These are phyloP conservation scores for Bovichtus variegatus DNA, from an alignment of 2,797 vertebrate genomes.

Conservation along the genomic window DNA sequence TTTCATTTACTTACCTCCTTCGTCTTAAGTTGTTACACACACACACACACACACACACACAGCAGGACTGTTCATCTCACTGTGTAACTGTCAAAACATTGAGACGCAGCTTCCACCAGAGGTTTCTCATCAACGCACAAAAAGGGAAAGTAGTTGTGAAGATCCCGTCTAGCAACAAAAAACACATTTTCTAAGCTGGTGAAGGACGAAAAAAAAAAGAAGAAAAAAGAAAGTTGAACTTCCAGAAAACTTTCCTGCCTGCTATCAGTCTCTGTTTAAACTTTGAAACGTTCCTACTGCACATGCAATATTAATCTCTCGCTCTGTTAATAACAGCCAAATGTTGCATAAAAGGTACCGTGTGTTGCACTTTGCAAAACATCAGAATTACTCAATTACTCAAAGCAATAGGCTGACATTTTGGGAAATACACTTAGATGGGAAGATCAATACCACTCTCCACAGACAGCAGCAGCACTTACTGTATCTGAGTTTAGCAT, in stretches of 20 bases:
- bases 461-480: not conserved
- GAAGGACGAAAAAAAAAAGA: not conserved
- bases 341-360: not conserved
- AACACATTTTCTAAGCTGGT: not conserved
- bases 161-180: not conserved
- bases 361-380: not conserved
- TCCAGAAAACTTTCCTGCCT: not conserved
- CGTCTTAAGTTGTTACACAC: constrained; percentile 3
- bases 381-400: not conserved
- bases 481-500: not conserved
- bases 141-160: not conserved
- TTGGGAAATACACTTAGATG: not conserved
- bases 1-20: constrained; percentile 39
- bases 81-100: not conserved
- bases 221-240: not conserved
- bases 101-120: not conserved
- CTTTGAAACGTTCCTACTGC: not conserved
- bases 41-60: too few species aligned
- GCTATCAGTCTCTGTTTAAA: not conserved
- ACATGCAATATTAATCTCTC: not conserved
- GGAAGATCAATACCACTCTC: not conserved
- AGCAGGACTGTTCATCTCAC: not conserved
- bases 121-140: not conserved
- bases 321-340: not conserved
- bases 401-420: not conserved